Evolutionary conservation across 2,797 vertebrate genomes (phyloP), one percentile per base, ranked within the genome.

Genomic region (Odontamblyopus lacepedii): DNA sequence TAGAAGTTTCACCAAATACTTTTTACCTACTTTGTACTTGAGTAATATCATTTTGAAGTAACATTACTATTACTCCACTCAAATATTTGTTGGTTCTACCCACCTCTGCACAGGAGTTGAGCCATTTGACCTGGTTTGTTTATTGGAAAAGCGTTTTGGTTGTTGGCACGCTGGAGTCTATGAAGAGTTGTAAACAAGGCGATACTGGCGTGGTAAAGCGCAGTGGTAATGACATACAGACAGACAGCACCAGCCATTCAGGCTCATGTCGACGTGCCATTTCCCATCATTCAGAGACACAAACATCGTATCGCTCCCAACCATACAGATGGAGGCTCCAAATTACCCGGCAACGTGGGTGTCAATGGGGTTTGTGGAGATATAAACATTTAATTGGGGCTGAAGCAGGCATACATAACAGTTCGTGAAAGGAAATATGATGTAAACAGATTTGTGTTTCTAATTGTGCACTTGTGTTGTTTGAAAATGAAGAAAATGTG

Each of bases 231-330:
- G 78, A 84, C 83, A 83, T n/a, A 26, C 55, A 26, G 72, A 79
- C 79, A 83, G 72, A 79, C 80, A 86, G 74, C 81, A 74, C 53
- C 83, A 69, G 85, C 88, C 90, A n/a, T 71, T 73, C 82, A 86
- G 90, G 84, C 16, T 69, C 73, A 78, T 87, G 82, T 79, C 75
- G 68, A 85, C 84, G 87, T 89, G 88, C 87, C 88, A 90, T 88
- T 86, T 88, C 83, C 73, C 83, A 91, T 91, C 87, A 89, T 77
- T 89, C 85, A 67, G 84, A 79, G 83, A 80, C 80, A 82, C 79
- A 87, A 88, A 89, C 87, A 88, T 66, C 35, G 83, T 76, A 89
- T 82, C 3, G 90, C 87, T 88, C 80, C 78, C 75, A 88, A 88
- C 83, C 87, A 87, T 83, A 62, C 82, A 89, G 86, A 89, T 84